These are phyloP conservation scores for Stenolophus ochropezus DNA, from an alignment of 2,888 invertebrate genomes.

Conservation along the genomic window DNA sequence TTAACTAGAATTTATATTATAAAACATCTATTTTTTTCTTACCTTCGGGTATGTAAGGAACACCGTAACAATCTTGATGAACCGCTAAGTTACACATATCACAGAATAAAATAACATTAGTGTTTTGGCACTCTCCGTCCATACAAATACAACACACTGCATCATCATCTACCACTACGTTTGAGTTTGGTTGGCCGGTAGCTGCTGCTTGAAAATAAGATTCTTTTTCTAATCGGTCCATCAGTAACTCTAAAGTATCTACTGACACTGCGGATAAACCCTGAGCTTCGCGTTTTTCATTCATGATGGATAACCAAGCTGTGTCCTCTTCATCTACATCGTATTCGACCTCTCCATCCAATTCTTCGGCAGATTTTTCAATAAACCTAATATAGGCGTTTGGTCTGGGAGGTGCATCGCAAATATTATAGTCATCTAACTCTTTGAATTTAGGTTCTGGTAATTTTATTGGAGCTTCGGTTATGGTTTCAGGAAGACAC, in stretches of 20 bases:
- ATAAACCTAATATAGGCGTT: conserved; percentile 95
- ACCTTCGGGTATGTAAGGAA: conserved; percentile 77
- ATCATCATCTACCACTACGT: conserved; percentile 94
- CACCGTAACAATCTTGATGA: conserved; percentile 99
- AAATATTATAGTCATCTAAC: conserved; percentile 85
- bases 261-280: conserved; percentile 86
- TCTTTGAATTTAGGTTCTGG: conserved; percentile 83
- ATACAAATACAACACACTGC: conserved; percentile 99
- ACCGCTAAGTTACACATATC: conserved; percentile 99
- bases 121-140: conserved; percentile 99
- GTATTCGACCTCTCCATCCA: conserved; percentile 95
- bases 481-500: conserved; percentile 33
- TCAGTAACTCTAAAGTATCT: conserved; percentile 93
- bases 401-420: conserved; percentile 88
- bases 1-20: too few species aligned
- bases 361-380: conserved; percentile 94
- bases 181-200: conserved; percentile 78
- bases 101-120: conserved; percentile 98
- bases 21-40: too few species aligned
- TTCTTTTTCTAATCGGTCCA: conserved; percentile 98
- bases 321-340: conserved; percentile 99
- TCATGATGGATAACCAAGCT: conserved; percentile 93
- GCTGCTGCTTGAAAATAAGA: conserved; percentile 92
- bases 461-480: conserved; percentile 74
- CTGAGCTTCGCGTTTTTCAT: conserved; percentile 85